Base-by-base conservation (phyloP, 2,888 invertebrate species). In the Hirtodrosophila histrioides region DNA sequence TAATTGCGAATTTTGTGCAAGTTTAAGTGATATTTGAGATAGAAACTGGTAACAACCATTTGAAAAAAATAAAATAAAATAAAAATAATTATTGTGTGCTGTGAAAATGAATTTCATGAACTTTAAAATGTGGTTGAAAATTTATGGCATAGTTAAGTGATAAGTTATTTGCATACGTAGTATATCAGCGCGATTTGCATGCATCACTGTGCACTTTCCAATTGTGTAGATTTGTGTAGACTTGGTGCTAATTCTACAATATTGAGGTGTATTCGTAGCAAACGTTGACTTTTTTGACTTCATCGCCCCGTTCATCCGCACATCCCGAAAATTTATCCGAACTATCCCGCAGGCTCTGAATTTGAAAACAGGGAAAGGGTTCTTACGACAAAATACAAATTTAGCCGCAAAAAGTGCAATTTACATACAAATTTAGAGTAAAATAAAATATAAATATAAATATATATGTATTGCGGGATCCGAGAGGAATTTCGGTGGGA, bases 181-280 rank as follows among this genome's bases (percentile, higher is more conserved):
- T 40, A 29, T 48, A 40, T 69, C 56, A 41, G 66, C 46, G 43
- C 1, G 31, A 40, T 61, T 55, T 24, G 8, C 63, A 69, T 69
- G 69, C 63, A 43, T 57, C 57, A 45, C 41, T 63, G 63, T 57
- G 63, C 63, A 58, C 64, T 70, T 69, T 69, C 58, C 50, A 69
- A 51, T 55, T 58, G 54, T 23, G 12, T 9, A 43, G n/a, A 58
- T 17, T 36, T 43, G 29, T 39, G 12, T 12, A n/a, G 31, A 7
- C 11, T 55, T 24, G 37, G 48, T 31, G 53, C 46, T 29, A 45
- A 45, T 53, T 44, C 43, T 35, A 27, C 27, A 17, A 17, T 17
- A 11, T 24, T 23, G 37, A 11, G 10, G 8, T 1, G 6, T 17
- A 11, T 24, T 41, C 24, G 6, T 31, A 33, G 17, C 8, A 1